A percentile compares a stretch with the other conserved stretches of the same genome.
These are phyloP conservation scores for Cochlearius cochlearius DNA, from an alignment of 2,113 vertebrate species.

Conservation along the genomic window DNA sequence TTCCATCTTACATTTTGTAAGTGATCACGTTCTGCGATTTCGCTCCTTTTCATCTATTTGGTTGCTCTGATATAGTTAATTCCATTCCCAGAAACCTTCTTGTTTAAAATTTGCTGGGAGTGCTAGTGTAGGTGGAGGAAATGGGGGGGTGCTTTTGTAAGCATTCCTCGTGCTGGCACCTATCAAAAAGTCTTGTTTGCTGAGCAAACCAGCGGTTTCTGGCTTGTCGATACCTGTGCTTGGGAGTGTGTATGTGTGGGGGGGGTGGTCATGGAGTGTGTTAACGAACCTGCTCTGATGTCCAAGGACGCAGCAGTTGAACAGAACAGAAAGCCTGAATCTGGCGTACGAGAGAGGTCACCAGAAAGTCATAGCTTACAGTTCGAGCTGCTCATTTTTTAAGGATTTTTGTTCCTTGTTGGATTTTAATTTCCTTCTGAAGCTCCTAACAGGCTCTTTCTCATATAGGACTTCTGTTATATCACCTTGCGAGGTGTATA, in stretches of 20 bases:
- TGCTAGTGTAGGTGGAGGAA: neutral
- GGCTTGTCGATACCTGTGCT: neutral
- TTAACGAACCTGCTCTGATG: neutral
- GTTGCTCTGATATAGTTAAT: neutral
- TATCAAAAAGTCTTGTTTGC: neutral
- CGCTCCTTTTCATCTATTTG: neutral
- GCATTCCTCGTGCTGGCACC: neutral
- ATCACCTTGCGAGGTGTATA: neutral
- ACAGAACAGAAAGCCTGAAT: neutral
- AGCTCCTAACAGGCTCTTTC: neutral
- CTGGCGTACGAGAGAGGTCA: neutral
- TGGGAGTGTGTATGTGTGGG: neutral
- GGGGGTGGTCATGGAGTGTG: neutral
- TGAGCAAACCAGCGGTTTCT: neutral
- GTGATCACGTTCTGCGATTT: neutral
- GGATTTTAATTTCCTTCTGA: neutral
- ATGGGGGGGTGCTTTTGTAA: neutral
- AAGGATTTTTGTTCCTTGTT: neutral
- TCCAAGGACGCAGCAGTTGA: neutral
- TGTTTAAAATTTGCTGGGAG: neutral
- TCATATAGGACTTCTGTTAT: neutral
- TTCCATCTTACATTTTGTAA: neutral
- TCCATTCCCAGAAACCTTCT: neutral
- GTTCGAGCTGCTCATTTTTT: neutral
- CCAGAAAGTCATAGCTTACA: neutral